phyloP scores from a whole-genome alignment of 2,797 vertebrate genomes.

The Paedocypris micromegethes region DNA sequence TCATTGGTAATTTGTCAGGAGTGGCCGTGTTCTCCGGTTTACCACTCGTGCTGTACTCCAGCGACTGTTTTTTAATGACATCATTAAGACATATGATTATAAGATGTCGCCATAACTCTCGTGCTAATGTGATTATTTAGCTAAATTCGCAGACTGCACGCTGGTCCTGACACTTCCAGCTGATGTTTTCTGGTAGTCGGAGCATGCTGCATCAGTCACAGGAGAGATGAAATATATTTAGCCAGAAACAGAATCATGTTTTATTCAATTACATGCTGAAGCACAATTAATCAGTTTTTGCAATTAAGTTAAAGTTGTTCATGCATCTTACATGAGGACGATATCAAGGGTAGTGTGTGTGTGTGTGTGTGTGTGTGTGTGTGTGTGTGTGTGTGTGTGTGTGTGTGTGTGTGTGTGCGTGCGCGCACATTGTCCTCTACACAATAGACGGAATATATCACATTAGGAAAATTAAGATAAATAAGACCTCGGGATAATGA shows the following conservation, averaged over 20 bases:
- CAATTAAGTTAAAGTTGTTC: constrained; percentile 77
- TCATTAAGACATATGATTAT: constrained; percentile 55
- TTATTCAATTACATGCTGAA: constrained; percentile 72
- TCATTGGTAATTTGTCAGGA: constrained; percentile 24
- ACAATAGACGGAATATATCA: constrained; percentile 44
- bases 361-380: neutral
- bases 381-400: neutral
- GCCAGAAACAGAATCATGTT: constrained; percentile 71
- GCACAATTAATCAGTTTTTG: constrained; percentile 77
- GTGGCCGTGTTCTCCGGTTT: constrained; percentile 23
- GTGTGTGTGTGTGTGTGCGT: too few relatives aligned
- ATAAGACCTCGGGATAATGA: constrained; percentile 38
- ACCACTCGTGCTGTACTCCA: constrained; percentile 30
- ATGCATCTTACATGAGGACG: constrained; percentile 73
- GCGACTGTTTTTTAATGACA: constrained; percentile 55
- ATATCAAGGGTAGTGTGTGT: constrained; percentile 58
- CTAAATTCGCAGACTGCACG: constrained; percentile 70
- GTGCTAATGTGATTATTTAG: constrained; percentile 69
- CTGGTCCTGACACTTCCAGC: constrained; percentile 62
- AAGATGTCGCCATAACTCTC: constrained; percentile 61
- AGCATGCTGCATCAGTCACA: constrained; percentile 73
- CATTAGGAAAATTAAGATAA: constrained; percentile 44
- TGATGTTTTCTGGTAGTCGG: constrained; percentile 69
- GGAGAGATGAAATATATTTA: constrained; percentile 71
- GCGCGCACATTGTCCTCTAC: constrained; percentile 34